Evolutionary conservation across 2,888 invertebrate genomes (phyloP).

Genomic region (Oeneis ivallda): DNA sequence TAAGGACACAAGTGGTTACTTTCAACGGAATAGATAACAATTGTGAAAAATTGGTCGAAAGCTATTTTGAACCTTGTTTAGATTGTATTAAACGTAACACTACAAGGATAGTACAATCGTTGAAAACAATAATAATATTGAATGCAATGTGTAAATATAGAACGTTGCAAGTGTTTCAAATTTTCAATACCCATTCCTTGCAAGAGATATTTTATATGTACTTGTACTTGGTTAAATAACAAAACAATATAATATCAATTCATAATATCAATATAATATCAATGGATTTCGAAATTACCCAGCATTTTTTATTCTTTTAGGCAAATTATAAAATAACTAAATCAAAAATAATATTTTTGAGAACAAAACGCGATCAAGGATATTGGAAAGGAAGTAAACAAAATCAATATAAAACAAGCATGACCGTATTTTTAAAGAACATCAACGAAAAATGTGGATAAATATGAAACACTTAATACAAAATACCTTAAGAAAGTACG

Average conservation of each 20-base stretch:
- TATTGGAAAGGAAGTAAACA: no score
- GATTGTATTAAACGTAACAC: background rate
- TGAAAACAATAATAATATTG: slow-evolving; percentile 20
- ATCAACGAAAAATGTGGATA: background rate
- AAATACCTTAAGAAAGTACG: background rate
- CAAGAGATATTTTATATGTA: background rate
- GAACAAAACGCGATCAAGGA: no score
- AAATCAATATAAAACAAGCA: no score
- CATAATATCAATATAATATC: no score
- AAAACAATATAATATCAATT: no score
- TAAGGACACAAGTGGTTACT: slow-evolving; percentile 42
- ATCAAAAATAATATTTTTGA: no score
- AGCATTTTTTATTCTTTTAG: no score
- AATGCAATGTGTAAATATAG: slow-evolving; percentile 16
- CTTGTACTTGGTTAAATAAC: no score
- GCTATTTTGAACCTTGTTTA: slow-evolving; percentile 15
- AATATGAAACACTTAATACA: background rate
- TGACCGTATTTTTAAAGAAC: no score
- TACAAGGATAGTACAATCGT: background rate
- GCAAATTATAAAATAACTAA: no score
- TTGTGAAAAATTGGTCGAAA: slow-evolving; percentile 7
- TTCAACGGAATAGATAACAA: slow-evolving; percentile 33
- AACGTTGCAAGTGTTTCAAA: slow-evolving; percentile 13
- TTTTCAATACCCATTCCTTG: background rate
- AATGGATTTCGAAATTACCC: no score